Evolutionary conservation across 2,888 invertebrate species (phyloP).

Genomic region (Chalcosyrphus nemorum): DNA sequence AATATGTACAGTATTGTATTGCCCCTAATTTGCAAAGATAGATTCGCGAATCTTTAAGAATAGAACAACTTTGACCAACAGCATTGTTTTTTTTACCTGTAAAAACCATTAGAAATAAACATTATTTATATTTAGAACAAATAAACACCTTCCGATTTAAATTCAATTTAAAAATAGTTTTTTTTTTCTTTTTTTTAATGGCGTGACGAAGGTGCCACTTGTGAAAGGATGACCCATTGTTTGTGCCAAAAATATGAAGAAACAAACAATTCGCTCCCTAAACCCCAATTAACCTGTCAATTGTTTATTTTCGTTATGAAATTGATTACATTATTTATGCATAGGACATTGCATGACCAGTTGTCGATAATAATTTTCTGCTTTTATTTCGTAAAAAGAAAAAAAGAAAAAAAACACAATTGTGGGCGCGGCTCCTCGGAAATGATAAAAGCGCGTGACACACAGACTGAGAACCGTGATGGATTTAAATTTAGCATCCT

Average conservation of each 20-base stretch:
- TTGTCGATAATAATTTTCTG: conserved; percentile 5
- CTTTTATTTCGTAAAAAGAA: not conserved
- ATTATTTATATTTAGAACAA: not conserved
- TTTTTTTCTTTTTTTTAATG: too few species aligned
- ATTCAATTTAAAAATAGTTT: not conserved
- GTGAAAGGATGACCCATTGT: not conserved
- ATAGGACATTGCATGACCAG: not conserved
- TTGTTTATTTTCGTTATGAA: not conserved
- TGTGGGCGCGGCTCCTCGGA: conserved; percentile 51
- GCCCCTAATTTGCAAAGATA: not conserved
- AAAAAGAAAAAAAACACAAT: conserved; percentile 14
- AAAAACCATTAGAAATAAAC: conserved; percentile 24
- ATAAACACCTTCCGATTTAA: conserved; percentile 2
- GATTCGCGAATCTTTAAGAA: not conserved
- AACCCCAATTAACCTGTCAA: not conserved
- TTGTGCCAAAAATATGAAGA: not conserved
- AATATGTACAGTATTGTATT: too few species aligned
- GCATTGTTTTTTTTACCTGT: conserved; percentile 25
- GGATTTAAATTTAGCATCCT: conserved; percentile 52
- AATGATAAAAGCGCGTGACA: conserved; percentile 44
- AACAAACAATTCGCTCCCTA: not conserved
- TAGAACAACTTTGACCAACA: conserved; percentile 27
- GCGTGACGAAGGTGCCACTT: conserved; percentile 15
- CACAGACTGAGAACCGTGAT: conserved; percentile 34
- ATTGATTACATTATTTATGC: not conserved